Conservation (phyloP, 2,797 vertebrate genomes). For the Pteropus rufus region DNA sequence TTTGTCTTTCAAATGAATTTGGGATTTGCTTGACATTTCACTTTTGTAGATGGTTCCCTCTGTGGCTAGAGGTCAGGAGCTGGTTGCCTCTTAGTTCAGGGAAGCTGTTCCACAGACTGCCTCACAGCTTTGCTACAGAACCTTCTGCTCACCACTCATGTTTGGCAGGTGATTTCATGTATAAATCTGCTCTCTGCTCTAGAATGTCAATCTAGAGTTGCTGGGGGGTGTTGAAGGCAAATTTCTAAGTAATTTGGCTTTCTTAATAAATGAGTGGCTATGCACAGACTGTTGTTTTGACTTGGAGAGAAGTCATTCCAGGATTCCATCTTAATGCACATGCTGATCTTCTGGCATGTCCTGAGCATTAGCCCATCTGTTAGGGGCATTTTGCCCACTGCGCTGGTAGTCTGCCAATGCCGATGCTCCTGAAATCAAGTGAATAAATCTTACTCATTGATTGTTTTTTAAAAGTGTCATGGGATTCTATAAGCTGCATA, state of each 20-base stretch:
- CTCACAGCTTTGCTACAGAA: conserved; percentile 18
- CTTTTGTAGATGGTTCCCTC: not conserved
- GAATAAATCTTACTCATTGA: not conserved
- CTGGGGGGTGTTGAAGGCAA: not conserved
- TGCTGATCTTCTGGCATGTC: not conserved
- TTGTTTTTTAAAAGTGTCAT: conserved; percentile 40
- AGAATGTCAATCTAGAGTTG: conserved; percentile 4
- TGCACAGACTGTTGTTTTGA: conserved; percentile 31
- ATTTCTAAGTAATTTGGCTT: conserved; percentile 34
- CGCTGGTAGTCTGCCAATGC: conserved; percentile 13
- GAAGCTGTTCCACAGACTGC: not conserved
- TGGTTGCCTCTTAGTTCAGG: not conserved
- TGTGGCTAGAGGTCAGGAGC: conserved; percentile 29
- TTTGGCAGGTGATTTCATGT: conserved; percentile 26
- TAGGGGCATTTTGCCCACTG: conserved; percentile 1
- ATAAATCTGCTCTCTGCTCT: conserved; percentile 20
- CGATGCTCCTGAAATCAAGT: not conserved
- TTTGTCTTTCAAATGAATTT: conserved; percentile 44
- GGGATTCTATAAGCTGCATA: conserved; percentile 1
- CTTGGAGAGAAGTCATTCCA: not conserved
- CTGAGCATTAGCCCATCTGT: conserved; percentile 28
- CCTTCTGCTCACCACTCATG: not conserved
- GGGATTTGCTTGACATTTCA: not conserved
- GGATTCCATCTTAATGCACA: not conserved
- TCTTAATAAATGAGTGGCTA: not conserved